These are phyloP conservation scores for Amphibalanus amphitrite DNA, from an alignment of 1,140 invertebrate species.

Conservation along the genomic window DNA sequence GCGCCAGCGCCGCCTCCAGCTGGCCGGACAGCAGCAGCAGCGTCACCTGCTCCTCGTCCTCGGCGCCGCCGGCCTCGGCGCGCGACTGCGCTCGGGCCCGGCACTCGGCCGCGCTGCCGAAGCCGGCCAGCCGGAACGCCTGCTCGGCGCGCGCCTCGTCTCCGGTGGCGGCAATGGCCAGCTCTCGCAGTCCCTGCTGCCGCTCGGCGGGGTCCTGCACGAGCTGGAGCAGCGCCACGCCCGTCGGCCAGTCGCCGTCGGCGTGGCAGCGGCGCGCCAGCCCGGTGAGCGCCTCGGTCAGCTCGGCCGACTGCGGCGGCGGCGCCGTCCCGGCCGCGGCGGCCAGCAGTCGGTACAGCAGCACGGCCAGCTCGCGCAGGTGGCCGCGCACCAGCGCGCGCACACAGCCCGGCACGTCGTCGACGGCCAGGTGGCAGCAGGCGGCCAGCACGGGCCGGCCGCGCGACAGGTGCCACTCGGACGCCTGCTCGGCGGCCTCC, in stretches of 20 bases:
- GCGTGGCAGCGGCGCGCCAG: neutral
- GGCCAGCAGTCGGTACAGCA: neutral
- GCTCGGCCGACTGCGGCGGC: neutral
- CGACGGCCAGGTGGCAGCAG: slow-evolving; percentile 28
- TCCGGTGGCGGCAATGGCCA: neutral
- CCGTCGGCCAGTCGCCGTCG: neutral
- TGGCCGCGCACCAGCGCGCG: neutral
- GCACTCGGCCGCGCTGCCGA: too few relatives aligned
- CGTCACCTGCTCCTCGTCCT: neutral
- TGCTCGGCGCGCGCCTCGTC: too few relatives aligned
- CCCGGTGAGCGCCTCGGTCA: neutral
- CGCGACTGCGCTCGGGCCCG: too few relatives aligned
- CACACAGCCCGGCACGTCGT: slow-evolving; percentile 19
- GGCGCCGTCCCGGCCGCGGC: neutral
- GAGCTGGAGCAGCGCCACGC: neutral
- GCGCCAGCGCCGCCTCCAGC: neutral
- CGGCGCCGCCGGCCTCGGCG: neutral
- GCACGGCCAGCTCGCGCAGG: neutral
- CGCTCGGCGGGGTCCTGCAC: neutral
- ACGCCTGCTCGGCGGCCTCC: neutral
- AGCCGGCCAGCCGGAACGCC: too few relatives aligned
- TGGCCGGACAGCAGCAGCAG: neutral
- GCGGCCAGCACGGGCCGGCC: slow-evolving; percentile 28
- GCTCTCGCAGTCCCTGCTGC: neutral
- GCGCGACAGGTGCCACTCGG: slow-evolving; percentile 24